phyloP scores from a whole-genome alignment of 2,113 vertebrate species.

The Notiomystis cincta region DNA sequence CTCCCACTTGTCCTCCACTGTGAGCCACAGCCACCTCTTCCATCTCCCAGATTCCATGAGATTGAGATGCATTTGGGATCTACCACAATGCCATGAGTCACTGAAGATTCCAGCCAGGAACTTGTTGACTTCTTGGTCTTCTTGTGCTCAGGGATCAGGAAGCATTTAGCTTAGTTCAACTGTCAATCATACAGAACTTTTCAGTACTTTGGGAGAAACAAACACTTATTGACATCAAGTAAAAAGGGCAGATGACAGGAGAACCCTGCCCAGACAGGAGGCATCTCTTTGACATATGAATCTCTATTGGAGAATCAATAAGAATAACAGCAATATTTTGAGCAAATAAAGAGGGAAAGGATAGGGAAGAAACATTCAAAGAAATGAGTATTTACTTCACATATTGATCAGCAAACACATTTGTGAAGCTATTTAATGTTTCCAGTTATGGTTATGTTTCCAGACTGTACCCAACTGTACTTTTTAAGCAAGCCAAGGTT shows the following conservation, averaged over 20 bases:
- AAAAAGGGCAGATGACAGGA: background rate
- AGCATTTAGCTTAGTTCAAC: background rate
- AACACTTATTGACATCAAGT: background rate
- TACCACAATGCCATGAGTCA: background rate
- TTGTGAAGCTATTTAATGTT: background rate
- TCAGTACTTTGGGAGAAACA: background rate
- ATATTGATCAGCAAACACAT: background rate
- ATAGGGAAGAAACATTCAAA: background rate
- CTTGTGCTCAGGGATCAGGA: background rate
- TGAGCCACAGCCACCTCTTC: background rate
- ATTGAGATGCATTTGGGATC: background rate
- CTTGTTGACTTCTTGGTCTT: background rate
- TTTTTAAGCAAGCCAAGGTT: background rate
- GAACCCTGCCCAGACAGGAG: background rate
- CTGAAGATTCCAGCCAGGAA: background rate
- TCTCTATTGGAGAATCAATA: background rate
- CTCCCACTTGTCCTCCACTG: rapidly evolving
- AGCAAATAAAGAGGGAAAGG: background rate
- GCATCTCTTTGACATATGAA: background rate
- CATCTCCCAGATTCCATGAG: background rate
- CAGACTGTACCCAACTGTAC: background rate
- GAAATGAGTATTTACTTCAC: background rate
- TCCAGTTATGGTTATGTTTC: background rate
- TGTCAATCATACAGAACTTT: background rate
- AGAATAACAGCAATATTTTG: background rate